phyloP scores from a whole-genome alignment of 1,140 invertebrate species.

The Drosophila ananassae region DNA sequence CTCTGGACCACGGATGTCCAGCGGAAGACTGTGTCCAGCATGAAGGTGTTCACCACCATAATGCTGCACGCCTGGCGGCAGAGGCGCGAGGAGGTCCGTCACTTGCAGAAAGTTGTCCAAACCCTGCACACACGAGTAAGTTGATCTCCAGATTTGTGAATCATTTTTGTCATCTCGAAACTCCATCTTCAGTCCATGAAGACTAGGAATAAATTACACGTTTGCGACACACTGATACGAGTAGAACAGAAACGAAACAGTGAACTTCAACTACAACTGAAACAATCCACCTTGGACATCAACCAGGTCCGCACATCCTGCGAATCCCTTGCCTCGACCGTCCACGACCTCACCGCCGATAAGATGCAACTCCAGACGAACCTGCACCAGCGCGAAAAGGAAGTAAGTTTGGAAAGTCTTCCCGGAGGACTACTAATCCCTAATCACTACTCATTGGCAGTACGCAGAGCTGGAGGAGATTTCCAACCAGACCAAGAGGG shows the following conservation, averaged over 20 bases:
- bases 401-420: constrained; percentile 15
- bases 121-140: constrained; percentile 48
- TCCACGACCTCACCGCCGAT: constrained; percentile 48
- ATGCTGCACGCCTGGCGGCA: constrained; percentile 70
- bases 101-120: constrained; percentile 41
- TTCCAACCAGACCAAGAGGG: constrained; percentile 28
- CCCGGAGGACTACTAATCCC: too few relatives aligned
- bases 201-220: constrained; percentile 61
- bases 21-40: constrained; percentile 10
- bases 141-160: neutral
- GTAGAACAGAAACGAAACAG: constrained; percentile 66
- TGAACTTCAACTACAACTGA: constrained; percentile 62
- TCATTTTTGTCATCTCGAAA: neutral
- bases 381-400: constrained; percentile 7
- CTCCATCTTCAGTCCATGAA: constrained; percentile 42
- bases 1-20: neutral
- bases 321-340: constrained; percentile 27
- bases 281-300: constrained; percentile 42
- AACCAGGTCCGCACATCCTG: constrained; percentile 41
- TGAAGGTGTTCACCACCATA: constrained; percentile 60
- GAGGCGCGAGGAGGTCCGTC: constrained; percentile 52
- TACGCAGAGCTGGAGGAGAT: constrained; percentile 25
- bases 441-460: constrained; percentile 3
- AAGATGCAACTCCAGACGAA: constrained; percentile 37
- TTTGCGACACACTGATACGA: constrained; percentile 56